phyloP scores from a whole-genome alignment of 2,113 vertebrate genomes.

The Reinhardtius hippoglossoides region DNA sequence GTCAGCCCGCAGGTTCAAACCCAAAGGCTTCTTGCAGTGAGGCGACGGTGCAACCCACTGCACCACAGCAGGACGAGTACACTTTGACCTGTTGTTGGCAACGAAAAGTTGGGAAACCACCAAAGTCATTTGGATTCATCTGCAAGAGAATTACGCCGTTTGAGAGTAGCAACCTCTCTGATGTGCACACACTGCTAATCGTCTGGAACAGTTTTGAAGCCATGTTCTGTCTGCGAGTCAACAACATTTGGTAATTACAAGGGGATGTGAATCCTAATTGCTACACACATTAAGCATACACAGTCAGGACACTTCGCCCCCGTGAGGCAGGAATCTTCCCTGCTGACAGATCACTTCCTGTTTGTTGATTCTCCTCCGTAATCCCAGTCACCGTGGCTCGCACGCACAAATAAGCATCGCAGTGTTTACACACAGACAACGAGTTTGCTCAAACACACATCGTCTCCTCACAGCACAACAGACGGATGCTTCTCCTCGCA shows the following conservation, averaged over 20 bases:
- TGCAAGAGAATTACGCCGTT: not conserved
- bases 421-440: constrained; percentile 46
- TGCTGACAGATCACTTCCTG: constrained; percentile 46
- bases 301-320: constrained; percentile 46
- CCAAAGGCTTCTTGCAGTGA: no score
- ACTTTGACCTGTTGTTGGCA: not conserved
- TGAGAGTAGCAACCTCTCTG: not conserved
- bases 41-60: no score
- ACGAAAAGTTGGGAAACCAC: not conserved
- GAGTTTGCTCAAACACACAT: constrained; percentile 44
- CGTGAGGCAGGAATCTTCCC: not conserved
- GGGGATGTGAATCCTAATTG: constrained; percentile 53
- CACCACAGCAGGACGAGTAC: not conserved
- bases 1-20: no score
- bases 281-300: constrained; percentile 49
- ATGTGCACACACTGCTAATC: constrained; percentile 29
- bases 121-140: not conserved
- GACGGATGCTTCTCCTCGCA: constrained; percentile 50
- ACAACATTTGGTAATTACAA: constrained; percentile 67
- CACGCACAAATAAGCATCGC: constrained; percentile 43
- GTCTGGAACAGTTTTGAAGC: constrained; percentile 48
- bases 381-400: constrained; percentile 33
- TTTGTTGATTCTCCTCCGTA: constrained; percentile 46
- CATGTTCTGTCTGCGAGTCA: constrained; percentile 45
- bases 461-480: constrained; percentile 37